Base-by-base conservation (phyloP, 2,797 vertebrate genomes). In the Serranus cabrilla region DNA sequence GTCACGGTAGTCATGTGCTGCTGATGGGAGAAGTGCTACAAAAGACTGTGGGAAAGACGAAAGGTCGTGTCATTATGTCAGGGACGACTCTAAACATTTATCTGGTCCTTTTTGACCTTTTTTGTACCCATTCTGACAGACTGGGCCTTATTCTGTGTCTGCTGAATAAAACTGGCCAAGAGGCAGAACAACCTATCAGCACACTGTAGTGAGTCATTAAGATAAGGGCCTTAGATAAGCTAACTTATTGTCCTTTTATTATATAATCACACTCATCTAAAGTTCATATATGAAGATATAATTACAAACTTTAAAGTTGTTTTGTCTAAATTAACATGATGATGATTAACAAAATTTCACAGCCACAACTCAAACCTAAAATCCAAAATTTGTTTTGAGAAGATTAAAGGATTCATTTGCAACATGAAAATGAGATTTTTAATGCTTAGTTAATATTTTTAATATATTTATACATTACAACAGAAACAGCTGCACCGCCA, bases 41-140 rank as follows among this genome's bases (percentile, higher is more conserved):
- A 23, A 16, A 51, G 31, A 42, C 21, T 50, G 69, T 43, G 67
- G 76, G 67, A 76, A 37, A 46, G 67, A 66, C 43, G 61, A 45
- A 43, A 56, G 52, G 42, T 54, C 43, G 5, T 39, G 40, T 56
- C 51, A n/a, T 63, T 18, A 55, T 31, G 43, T 76, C 73, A 46
- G 16, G n/a, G 42, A 75, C 51, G 70, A 80, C 80, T 81, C 25
- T 54, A 55, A 71, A 77, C 37, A 47, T 78, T 83, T 78, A 64
- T 10, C 25, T 17, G 42, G 21, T 65, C 31, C 40, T 21, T 27
- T 70, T 57, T 63, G 21, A 56, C 42, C 14, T 61, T 46, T 46
- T 62, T 56, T 43, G 16, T 25, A 40, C 12, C 21, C 39, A 57
- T 59, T 37, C 25, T 42, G n/a, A 63, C 43, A 57, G 49, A 60